phyloP scores from a whole-genome alignment of 2,113 vertebrate species.

The Electrona antarctica region DNA sequence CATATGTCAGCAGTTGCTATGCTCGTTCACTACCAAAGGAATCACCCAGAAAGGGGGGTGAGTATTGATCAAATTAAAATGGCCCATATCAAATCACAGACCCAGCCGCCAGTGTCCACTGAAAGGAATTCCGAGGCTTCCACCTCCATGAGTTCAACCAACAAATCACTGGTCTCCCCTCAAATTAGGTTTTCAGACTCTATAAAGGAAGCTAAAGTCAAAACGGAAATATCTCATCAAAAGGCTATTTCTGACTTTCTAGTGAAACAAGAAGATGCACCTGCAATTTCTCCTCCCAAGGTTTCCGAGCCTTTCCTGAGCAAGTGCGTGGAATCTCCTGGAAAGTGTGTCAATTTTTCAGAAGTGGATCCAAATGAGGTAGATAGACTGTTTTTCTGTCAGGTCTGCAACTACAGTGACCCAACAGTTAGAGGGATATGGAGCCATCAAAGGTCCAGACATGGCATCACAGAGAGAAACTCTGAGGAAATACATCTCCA shows the following conservation, averaged over 20 bases:
- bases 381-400: conserved; percentile 80
- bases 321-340: not conserved
- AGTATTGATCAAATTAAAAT: conserved; percentile 60
- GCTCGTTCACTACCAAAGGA: conserved; percentile 91
- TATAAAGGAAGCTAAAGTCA: not conserved
- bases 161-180: not conserved
- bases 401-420: conserved; percentile 87
- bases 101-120: not conserved
- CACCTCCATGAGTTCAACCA: not conserved
- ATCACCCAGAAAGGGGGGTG: conserved; percentile 85
- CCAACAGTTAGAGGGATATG: conserved; percentile 85
- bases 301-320: not conserved
- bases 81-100: not conserved
- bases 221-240: not conserved
- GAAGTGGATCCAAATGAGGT: conserved; percentile 75
- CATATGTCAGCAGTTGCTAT: conserved; percentile 84
- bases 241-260: not conserved
- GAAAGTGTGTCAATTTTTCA: conserved; percentile 71
- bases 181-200: not conserved
- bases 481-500: conserved; percentile 43
- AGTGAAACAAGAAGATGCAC: not conserved
- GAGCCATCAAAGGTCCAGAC: conserved; percentile 86
- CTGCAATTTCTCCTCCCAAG: not conserved
- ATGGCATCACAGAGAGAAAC: conserved; percentile 85
- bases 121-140: conserved; percentile 2